phyloP scores from a whole-genome alignment of 2,888 invertebrate genomes.

The Oligia strigilis region DNA sequence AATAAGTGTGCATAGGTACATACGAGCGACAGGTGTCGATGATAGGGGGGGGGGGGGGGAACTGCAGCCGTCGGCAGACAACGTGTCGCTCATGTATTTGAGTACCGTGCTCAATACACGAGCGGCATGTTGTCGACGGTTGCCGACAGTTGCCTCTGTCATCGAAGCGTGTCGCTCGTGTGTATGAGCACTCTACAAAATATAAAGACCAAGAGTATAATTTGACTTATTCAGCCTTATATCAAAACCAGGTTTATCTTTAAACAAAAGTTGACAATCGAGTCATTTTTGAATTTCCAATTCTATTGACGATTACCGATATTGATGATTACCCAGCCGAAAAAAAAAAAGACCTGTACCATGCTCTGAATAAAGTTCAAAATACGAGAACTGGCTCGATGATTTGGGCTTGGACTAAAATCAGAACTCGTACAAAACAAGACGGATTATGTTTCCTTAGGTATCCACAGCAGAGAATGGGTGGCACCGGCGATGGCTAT shows the following conservation, averaged over 20 bases:
- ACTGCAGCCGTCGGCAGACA: background rate
- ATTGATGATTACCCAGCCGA: too few species aligned
- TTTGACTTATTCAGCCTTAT: background rate
- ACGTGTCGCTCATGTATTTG: too few species aligned
- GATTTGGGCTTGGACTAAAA: background rate
- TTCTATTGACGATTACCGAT: too few species aligned
- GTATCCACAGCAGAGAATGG: constrained; percentile 93
- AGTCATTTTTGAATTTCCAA: background rate
- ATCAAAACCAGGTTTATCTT: background rate
- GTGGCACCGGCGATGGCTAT: constrained; percentile 91
- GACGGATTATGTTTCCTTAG: constrained; percentile 64
- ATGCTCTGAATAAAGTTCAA: background rate
- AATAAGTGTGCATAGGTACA: background rate
- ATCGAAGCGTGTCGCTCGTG: background rate
- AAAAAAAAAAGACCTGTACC: background rate
- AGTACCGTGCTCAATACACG: too few species aligned
- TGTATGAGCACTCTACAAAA: background rate
- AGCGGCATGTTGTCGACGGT: background rate
- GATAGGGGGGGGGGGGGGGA: background rate
- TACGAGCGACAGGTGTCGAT: background rate
- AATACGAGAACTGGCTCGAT: too few species aligned
- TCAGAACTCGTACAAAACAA: background rate
- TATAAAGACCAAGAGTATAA: background rate
- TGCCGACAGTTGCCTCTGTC: background rate
- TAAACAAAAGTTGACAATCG: background rate